These are phyloP conservation scores for Saccopteryx leptura DNA, from an alignment of 2,113 vertebrate species.

Conservation along the genomic window DNA sequence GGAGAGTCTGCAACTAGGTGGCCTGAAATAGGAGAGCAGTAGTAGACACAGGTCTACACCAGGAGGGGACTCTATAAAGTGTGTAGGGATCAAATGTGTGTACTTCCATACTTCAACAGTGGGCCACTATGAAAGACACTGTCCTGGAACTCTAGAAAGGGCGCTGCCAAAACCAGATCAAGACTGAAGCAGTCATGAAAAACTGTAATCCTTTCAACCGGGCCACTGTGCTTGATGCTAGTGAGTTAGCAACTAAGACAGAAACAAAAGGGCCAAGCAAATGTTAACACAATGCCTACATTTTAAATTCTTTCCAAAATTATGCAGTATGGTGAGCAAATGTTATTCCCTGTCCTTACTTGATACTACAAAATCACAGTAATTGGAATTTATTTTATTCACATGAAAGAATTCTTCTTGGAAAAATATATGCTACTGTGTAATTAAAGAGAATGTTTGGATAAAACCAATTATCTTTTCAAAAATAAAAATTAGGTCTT, in stretches of 20 bases:
- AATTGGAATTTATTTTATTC: slow-evolving; percentile 7
- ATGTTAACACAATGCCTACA: not conserved
- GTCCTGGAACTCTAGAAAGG: not conserved
- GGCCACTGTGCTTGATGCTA: not conserved
- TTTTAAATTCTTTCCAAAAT: not conserved
- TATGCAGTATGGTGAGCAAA: not conserved
- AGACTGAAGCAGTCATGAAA: not conserved
- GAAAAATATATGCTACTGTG: not conserved
- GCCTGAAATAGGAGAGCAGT: not conserved
- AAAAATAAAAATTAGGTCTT: not conserved
- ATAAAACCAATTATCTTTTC: not conserved
- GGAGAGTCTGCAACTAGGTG: not conserved
- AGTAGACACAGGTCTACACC: not conserved
- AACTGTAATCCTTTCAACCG: not conserved
- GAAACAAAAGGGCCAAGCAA: not conserved
- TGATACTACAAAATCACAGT: not conserved
- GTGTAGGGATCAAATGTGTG: not conserved
- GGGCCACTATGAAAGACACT: not conserved
- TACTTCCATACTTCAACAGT: not conserved
- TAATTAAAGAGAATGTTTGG: not conserved
- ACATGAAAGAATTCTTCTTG: not conserved
- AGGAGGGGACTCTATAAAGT: not conserved
- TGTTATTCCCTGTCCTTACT: not conserved
- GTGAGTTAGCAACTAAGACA: not conserved
- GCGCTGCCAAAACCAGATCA: not conserved